Evolutionary conservation across 2,888 invertebrate genomes (phyloP), one percentile per base, ranked within the genome.

Genomic region (Thera britannica): DNA sequence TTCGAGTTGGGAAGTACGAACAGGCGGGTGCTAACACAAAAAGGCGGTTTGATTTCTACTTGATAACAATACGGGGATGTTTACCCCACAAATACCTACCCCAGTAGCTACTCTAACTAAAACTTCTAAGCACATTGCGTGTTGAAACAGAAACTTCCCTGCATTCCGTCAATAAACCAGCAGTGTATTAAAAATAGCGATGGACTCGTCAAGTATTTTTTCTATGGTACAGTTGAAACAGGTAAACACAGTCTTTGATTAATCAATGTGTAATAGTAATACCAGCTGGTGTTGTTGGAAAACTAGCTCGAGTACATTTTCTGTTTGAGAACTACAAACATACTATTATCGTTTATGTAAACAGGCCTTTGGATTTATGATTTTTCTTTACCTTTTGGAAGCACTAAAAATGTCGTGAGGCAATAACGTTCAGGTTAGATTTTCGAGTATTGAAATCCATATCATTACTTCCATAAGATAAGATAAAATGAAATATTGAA

Each of bases 161-260:
- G 35, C 11, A 3, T 9, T 2, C 9, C 11, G 46, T 11, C 4
- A 8, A 3, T 41, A 48, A 66, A 0, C 41, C 64, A 64, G 71
- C 70, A 46, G 57, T 70, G 65, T 67, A 65, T 59, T 3, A 11
- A 1, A 1, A 12, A 3, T 11, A 7, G 3, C 56, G 34, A 51
- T 62, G 9, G 6, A n/a, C 4, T 60, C 60, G 56, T 54, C 38
- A 51, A 44, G 55, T 60, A 65, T 77, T 58, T 7, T 11, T 11
- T 2, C 44, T 46, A 44, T 69, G 44, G 67, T 79, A 62, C 57
- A 64, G 75, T 23, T 9, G 55, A 49, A 66, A 58, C 67, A 62
- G 86, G 86, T 86, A 88, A 89, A 88, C 81, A 80, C 79, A 78
- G 79, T 79, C 82, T 84, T 86, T 86, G 86, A 89, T 89, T 87